Evolutionary conservation across 2,888 invertebrate genomes (phyloP), one percentile per base, ranked within the genome.

Genomic region (Lasioglossum oenotherae): DNA sequence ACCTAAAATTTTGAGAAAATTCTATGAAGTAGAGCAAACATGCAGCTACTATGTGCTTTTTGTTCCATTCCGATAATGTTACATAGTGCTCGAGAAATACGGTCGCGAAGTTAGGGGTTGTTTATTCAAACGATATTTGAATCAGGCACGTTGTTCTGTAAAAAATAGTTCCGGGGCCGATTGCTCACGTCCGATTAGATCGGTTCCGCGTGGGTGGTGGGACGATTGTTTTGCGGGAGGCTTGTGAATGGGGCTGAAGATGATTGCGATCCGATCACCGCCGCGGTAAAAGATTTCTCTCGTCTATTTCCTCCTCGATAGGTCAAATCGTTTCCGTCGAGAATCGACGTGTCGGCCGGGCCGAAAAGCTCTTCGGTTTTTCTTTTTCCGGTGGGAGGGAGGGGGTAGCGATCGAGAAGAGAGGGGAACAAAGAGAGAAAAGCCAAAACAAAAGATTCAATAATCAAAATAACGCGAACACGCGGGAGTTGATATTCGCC

Each of bases 301-400:
- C 80, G 83, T 85, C 84, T 69, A 69, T 88, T 84, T 85, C 87
- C 89, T 86, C 88, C 88, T 89, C 86, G 88, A 89, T 85, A 84
- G 86, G 86, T 88, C 82, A 89, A 81, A 85, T 86, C 88, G 88
- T 85, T 81, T 67, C 35, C 35, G 67, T 67, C 19, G 64, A 64
- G 57, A 74, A 84, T 84, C 84, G 84, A 67, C 73, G 75, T 44
- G n/a, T 49, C 82, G 69, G 78, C 73, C 81, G 53, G 53, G 67
- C 16, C 72, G 46, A 74, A 72, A 69, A 31, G 46, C 80, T 80
- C 41, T 71, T 69, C 57, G 74, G 74, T 64, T 64, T 57, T 67
- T 6, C 5, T 27, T 60, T 60, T 60, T 60, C 60, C 27, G 27
- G 27, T 53, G 60, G 23, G 35, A 44, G 79, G 60, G 19, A 4